Evolutionary conservation across 2,888 invertebrate genomes (phyloP).

Genomic region (Dastarcus helophoroides): DNA sequence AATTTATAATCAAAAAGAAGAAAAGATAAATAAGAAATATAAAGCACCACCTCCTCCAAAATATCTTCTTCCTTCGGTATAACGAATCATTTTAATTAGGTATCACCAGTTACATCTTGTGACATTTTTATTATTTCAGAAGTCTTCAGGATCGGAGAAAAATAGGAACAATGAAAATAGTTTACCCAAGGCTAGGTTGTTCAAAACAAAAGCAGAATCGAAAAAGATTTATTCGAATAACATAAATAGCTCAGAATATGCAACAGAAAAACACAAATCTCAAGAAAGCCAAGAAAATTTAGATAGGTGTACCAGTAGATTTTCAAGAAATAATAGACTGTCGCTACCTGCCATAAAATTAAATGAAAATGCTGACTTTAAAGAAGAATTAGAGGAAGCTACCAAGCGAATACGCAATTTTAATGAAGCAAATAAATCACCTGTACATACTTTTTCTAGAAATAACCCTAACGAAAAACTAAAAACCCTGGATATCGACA

Average conservation of each 20-base stretch:
- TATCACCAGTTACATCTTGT: too few relatives aligned
- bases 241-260: constrained; percentile 20
- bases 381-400: constrained; percentile 40
- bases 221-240: constrained; percentile 40
- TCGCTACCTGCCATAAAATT: constrained; percentile 35
- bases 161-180: constrained; percentile 14
- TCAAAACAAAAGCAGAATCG: constrained; percentile 64
- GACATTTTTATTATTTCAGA: too few relatives aligned
- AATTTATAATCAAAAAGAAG: too few relatives aligned
- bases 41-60: too few relatives aligned
- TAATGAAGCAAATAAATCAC: constrained; percentile 15
- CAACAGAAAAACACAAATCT: constrained; percentile 9
- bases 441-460: constrained; percentile 27
- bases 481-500: constrained; percentile 32
- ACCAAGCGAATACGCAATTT: constrained; percentile 29
- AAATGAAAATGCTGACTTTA: constrained; percentile 41
- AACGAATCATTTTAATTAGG: too few relatives aligned
- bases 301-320: constrained; percentile 5
- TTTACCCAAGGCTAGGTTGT: constrained; percentile 45
- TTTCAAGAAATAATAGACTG: constrained; percentile 28
- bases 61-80: too few relatives aligned
- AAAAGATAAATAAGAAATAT: too few relatives aligned
- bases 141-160: constrained; percentile 32
- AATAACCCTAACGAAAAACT: constrained; percentile 38
- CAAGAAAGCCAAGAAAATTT: constrained; percentile 1